Evolutionary conservation across 2,888 invertebrate species (phyloP), one percentile per base, ranked within the genome.

Genomic region (Ptilodon capucinus): DNA sequence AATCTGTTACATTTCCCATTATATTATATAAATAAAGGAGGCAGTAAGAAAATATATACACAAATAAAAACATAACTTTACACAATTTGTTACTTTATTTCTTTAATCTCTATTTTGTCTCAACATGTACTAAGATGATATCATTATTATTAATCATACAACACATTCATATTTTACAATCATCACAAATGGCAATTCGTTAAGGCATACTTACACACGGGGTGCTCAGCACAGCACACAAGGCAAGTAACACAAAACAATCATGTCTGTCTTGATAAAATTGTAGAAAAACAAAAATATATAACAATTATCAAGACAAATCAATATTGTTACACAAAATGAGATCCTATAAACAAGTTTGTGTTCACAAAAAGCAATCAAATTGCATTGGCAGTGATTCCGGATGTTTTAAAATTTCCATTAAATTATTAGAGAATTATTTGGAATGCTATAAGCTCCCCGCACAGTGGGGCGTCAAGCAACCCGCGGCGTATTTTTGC

Each of bases 11-110:
- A 44, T 25, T 51, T 48, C 44, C 54, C 43, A 7, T 43, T 50
- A 40, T 40, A 30, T 54, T 23, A 40, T 48, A 46, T 46, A 46
- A 47, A 36, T 42, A 38, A 50, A 54, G 2, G 14, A 13, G 21
- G 35, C 51, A 58, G 57, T 63, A 54, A 65, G 57, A 59, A 60
- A 48, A 36, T 53, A 64, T 46, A 30, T 43, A 64, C 62, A 73
- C 72, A 78, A 81, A 86, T 84, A 79, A 77, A 83, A 80, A 73
- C 65, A 65, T 57, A 62, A 58, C 58, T 74, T 79, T 88, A 87
- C 80, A 86, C 82, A 89, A 89, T 74, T 84, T 81, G 77, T 82
- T 86, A 82, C 73, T 86, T 85, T 81, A 84, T 85, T 85, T 78
- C 62, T 77, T 83, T 81, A 74, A 77, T 76, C 59, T 76, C 78